Base-by-base conservation (phyloP, 1,140 invertebrate species). In the Brevipalpus yothersi region DNA sequence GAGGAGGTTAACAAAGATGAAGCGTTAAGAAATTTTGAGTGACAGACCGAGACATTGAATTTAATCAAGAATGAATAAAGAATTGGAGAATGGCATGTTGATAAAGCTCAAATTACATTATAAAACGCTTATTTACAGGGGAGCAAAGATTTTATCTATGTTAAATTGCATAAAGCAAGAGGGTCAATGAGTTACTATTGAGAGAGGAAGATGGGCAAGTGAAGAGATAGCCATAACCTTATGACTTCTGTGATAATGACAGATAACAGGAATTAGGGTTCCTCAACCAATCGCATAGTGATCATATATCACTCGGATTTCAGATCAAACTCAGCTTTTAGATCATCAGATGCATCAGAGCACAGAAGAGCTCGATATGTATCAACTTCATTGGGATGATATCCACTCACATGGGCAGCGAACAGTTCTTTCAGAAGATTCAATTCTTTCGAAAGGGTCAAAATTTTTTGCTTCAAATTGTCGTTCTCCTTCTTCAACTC, bases 401-500 rank as follows among this genome's bases (percentile, higher is more conserved):
- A 12, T 19, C 21, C 23, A 31, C 53, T 53, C 21, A 21, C 54
- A 23, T 56, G 54, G 3, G 39, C 39, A 2, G 40, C 13, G 69
- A 87, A 85, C 47, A 87, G 72, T 56, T 79, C 79, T 65, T 83
- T 77, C 39, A 87, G 79, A 9, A 95, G 82, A 68, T 83, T 87
- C 60, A 97, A 73, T 71, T 96, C 91, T 70, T 93, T 89, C 56
- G 81, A 85, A 58, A 96, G 78, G 43, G 90, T 78, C 68, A 95
- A 88, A 67, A 95, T 83, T 73, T 87, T 82, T 68, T 92, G 90
- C 67, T 90, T 78, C 56, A 97, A 77, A 19, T 83, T 77, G 65
- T 95, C 88, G 75, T 96, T 96, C 71, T 96, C 91, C 64, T 86
- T 82, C 8, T 84, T 75, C 58, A 96, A 75, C 47, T 85, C 76